Evolutionary conservation across 1,140 invertebrate genomes (phyloP), one percentile per base, ranked within the genome.

Genomic region (Drosophila pseudoobscura): DNA sequence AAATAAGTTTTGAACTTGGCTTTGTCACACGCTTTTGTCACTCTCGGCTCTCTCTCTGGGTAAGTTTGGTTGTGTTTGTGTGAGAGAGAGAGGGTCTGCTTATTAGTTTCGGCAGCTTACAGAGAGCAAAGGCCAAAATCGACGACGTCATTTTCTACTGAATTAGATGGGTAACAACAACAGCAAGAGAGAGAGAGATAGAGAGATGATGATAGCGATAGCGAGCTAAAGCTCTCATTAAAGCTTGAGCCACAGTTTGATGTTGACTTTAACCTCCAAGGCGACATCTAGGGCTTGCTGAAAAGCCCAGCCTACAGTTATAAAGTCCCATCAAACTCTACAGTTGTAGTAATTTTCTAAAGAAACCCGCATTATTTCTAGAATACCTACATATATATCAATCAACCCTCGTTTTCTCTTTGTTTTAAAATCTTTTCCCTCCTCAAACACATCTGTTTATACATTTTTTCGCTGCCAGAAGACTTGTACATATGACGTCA

Each of bases 1-100:
- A 13, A 3, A 62, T 41, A 84, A 85, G 80, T 62, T 80, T 85
- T 84, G 72, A 84, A 85, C 80, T 84, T 85, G 80, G 80, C 68
- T 84, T 84, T 41, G 51, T 50, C 44, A 65, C 73, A 74, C 66
- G 71, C 79, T 73, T 73, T 57, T 11, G 35, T 39, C 20, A 20
- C 20, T 20, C 11, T 39, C 35, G 9, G 35, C 35, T 13, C 35
- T 39, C 35, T 35, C 46, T 26, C 9, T 15, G 20, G 11, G 20
- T 31, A 44, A 46, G 29, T 26, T n/a, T 11, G 9, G 11, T 43
- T 1, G 47, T 55, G 26, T 57, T 20, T 51, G 49, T 58, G 26
- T 51, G 49, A 9, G 70, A 59, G 39, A 58, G 58, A 59, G 58
- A 66, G 22, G 39, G 73, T 22, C 26, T 44, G 51, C 64, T 75